Base-by-base conservation (phyloP, 2,113 vertebrate species). In the Hemibagrus wyckioides region DNA sequence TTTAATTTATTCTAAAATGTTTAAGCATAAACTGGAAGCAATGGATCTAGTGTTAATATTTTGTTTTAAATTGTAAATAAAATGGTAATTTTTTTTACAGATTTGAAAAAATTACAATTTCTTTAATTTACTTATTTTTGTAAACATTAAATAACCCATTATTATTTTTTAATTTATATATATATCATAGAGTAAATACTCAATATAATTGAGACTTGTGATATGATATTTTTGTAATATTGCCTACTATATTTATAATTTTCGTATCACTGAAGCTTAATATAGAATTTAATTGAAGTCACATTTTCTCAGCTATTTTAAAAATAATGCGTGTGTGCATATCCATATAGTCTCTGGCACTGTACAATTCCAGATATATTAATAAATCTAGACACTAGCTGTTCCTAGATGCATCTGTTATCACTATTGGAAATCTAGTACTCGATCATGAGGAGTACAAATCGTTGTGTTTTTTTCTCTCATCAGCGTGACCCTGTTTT, bases 401-500 rank as follows among this genome's bases (percentile, higher is more conserved):
- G 19, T 4, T 75, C 23, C 23, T 15, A 48, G 23, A 14, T 28
- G 4, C 4, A 30, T 15, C 63, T 15, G 6, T 1, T 17, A 15
- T 15, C 17, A 33, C 13, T 71, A 39, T 36, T 54, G 14, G 6
- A 50, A 25, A 48, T n/a, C 41, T 50, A 41, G 41, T 50, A 8
- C 33, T 4, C 2, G 9, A 71, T 39, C 33, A 3, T 71, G 33
- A 71, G 33, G 21, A 71, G 7, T 21, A 23, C 33, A 71, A 39
- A 50, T 39, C 25, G 1, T 14, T 33, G 13, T 41, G 4, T 10
- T 5, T 30, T 67, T 41, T 30, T 28, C 23, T 85, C 10, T 80
- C 44, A 44, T 73, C n/a, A 83, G 65, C 80, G 80, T 25, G 77
- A 90, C 90, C 89, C 88, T 90, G 76, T 91, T 88, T 91, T 80